Evolutionary conservation across 1,140 invertebrate species (phyloP).

Genomic region (Octopus bimaculoides): DNA sequence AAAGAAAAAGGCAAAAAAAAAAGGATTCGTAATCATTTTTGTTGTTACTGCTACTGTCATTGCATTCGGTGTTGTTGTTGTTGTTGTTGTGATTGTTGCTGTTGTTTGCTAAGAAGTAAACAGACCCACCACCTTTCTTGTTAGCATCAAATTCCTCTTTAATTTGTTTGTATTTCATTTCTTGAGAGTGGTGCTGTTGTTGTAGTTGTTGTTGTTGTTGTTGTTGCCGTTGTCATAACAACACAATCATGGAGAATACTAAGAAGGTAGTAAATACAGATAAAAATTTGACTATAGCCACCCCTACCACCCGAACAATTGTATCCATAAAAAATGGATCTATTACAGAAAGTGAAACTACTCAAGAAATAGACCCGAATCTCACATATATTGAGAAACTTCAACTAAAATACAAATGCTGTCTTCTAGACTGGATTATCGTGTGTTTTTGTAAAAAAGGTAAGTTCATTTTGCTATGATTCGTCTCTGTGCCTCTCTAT

Average conservation of each 20-base stretch:
- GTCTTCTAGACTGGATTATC: constrained; percentile 4
- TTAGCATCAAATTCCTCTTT: no score
- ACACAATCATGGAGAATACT: constrained; percentile 1
- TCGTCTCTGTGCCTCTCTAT: not conserved
- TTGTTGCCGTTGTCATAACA: no score
- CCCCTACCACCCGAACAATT: not conserved
- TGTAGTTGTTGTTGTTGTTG: no score
- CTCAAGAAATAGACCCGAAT: constrained; percentile 1
- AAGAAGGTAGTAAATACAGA: not conserved
- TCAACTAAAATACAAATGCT: not conserved
- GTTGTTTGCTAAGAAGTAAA: no score
- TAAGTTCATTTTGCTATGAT: not conserved
- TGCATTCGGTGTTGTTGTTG: no score
- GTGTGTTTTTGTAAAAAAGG: constrained; percentile 10
- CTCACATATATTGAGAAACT: constrained; percentile 7
- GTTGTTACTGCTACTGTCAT: no score
- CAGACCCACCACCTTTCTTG: no score
- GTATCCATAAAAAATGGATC: constrained; percentile 3
- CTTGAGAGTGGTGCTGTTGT: no score
- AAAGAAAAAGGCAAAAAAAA: no score
- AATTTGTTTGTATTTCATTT: no score
- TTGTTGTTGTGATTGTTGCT: no score
- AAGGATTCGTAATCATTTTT: no score
- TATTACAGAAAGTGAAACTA: constrained; percentile 3
- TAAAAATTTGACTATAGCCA: not conserved